Percentiles rank a stretch among this genome's conserved stretches.
phyloP scores from a whole-genome alignment of 2,113 vertebrate genomes.

The Gymnarchus niloticus region DNA sequence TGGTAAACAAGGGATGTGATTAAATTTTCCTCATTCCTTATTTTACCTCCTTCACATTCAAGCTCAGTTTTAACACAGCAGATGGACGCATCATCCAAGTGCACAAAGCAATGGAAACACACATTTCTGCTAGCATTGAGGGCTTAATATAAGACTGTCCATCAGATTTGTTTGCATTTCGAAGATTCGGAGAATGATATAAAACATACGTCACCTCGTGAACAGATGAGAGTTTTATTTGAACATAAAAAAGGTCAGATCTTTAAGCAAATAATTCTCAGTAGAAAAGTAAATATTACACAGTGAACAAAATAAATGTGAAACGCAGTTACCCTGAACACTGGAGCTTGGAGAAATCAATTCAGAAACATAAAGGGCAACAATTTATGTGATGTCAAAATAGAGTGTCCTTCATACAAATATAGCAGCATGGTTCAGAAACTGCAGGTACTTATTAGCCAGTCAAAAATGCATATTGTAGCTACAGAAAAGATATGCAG shows the following conservation, averaged over 20 bases:
- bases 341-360: neutral
- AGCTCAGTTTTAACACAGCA: slow-evolving; percentile 54
- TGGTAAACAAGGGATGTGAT: neutral
- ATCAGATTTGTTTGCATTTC: neutral
- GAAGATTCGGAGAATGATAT: neutral
- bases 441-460: neutral
- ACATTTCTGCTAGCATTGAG: slow-evolving; percentile 8
- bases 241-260: slow-evolving; percentile 6
- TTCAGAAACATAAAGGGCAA: neutral
- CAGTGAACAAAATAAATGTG: slow-evolving; percentile 11
- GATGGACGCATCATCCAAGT: slow-evolving; percentile 35
- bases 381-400: neutral
- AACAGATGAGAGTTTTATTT: slow-evolving; percentile 31
- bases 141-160: neutral
- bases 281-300: slow-evolving; percentile 7
- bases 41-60: slow-evolving; percentile 52
- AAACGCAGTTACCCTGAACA: neutral
- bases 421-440: neutral
- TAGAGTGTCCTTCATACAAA: neutral
- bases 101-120: slow-evolving; percentile 52
- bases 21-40: neutral
- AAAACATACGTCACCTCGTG: slow-evolving; percentile 20
- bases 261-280: neutral
- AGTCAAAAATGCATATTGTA: neutral
- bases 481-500: neutral